These are phyloP conservation scores for Tipula helvola DNA, from an alignment of 2,888 invertebrate species.

Conservation along the genomic window DNA sequence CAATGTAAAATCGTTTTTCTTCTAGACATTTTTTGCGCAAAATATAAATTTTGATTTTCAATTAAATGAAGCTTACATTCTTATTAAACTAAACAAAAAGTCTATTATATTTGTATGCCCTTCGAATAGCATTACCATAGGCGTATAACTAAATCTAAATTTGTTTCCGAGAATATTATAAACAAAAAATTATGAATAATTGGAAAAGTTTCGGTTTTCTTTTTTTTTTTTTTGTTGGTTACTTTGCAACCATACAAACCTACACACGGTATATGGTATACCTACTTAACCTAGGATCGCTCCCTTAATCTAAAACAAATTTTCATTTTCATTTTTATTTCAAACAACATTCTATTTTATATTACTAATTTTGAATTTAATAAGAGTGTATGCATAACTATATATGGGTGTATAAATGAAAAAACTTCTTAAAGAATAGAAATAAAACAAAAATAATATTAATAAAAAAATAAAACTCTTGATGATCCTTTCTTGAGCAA, in stretches of 20 bases:
- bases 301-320: background rate
- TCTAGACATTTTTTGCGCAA: background rate
- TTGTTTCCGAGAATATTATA: background rate
- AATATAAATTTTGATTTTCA: background rate
- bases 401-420: background rate
- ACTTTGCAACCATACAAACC: background rate
- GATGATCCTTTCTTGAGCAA: background rate
- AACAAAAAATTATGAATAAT: background rate
- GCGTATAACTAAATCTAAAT: background rate
- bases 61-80: background rate
- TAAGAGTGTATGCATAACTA: background rate
- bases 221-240: background rate
- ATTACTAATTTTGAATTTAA: background rate
- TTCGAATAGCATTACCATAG: background rate
- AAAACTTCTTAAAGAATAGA: background rate
- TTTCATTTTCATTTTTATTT: background rate
- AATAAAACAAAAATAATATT: background rate
- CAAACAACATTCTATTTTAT: background rate
- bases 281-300: background rate
- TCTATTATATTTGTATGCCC: background rate
- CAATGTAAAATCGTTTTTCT: background rate
- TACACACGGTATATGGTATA: background rate
- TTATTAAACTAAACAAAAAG: background rate
- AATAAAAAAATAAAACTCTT: background rate
- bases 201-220: background rate